Base-by-base conservation (phyloP, 2,797 vertebrate species). In the Limosa lapponica region DNA sequence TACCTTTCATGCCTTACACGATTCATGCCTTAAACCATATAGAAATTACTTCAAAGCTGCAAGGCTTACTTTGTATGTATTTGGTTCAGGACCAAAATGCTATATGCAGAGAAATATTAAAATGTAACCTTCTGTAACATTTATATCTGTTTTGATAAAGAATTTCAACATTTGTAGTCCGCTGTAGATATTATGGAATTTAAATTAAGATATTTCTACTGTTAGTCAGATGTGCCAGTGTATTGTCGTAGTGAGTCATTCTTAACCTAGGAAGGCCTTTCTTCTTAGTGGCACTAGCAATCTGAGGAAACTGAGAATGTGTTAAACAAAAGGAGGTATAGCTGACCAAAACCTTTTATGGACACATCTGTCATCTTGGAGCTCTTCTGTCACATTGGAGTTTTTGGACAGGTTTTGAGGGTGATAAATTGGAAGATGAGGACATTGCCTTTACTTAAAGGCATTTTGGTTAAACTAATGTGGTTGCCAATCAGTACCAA, bases 301-400 rank as follows among this genome's bases (percentile, higher is more conserved):
- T 11, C 30, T 36, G 24, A 79, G 27, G 30, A 79, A 87, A 62
- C 30, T 27, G 10, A 30, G 6, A 16, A 36, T 48, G 9, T 36
- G 15, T n/a, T 30, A 66, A 73, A 62, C 10, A 39, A 74, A 61
- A 52, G 8, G 27, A 82, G 3, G 1, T 13, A 41, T 8, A 49
- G 2, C 11, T 81, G 54, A 46, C 5, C 4, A 75, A 79, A 67
- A 17, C 41, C 19, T 48, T 65, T 2, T 18, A 23, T 11, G 25
- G 37, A 66, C 19, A 65, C 3, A 6, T 36, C 64, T 54, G 34
- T 10, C 4, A 24, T 8, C 13, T 16, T 62, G 34, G 57, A 58
- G 11, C 2, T 61, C 4, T 52, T 52, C 59, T n/a, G 22, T n/a
- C 44, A 27, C 1, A 0, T 18, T 55, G 8, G 11, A 70, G 12